A percentile compares a stretch with the other conserved stretches of the same genome.
These are phyloP conservation scores for Athene noctua DNA, from an alignment of 2,113 vertebrate species.

Conservation along the genomic window DNA sequence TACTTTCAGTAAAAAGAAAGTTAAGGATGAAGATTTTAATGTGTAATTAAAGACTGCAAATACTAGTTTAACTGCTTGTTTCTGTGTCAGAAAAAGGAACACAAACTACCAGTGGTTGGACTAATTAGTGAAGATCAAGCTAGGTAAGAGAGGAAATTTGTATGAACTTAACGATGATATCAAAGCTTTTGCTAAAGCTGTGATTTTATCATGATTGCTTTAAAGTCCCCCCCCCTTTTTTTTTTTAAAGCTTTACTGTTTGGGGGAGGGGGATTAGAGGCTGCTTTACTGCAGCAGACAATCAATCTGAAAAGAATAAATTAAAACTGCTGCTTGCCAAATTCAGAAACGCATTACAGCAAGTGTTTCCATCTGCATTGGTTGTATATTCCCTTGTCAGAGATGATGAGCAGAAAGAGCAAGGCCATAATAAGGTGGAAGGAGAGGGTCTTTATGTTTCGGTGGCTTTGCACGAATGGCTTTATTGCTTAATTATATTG, in stretches of 20 bases:
- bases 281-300: not conserved
- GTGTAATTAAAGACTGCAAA: conserved; percentile 35
- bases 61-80: conserved; percentile 53
- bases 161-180: conserved; percentile 49
- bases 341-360: not conserved
- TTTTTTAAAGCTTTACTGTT: not conserved
- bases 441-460: not conserved
- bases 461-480: not conserved
- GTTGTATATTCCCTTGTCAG: not conserved
- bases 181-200: conserved; percentile 25
- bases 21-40: conserved; percentile 24
- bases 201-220: conserved; percentile 1
- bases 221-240: not conserved
- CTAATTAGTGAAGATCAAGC: conserved; percentile 56
- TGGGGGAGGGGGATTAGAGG: not conserved
- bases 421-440: not conserved
- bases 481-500: not conserved
- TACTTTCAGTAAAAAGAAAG: not conserved
- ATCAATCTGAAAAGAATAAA: not conserved
- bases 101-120: not conserved
- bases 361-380: not conserved
- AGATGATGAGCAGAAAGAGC: not conserved
- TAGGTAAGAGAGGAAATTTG: conserved; percentile 55
- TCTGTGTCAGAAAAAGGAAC: not conserved
- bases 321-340: conserved; percentile 3